Percentiles rank a stretch among this genome's conserved stretches.
These are phyloP conservation scores for Neotoma lepida DNA, from an alignment of 2,113 vertebrate species.

Conservation along the genomic window DNA sequence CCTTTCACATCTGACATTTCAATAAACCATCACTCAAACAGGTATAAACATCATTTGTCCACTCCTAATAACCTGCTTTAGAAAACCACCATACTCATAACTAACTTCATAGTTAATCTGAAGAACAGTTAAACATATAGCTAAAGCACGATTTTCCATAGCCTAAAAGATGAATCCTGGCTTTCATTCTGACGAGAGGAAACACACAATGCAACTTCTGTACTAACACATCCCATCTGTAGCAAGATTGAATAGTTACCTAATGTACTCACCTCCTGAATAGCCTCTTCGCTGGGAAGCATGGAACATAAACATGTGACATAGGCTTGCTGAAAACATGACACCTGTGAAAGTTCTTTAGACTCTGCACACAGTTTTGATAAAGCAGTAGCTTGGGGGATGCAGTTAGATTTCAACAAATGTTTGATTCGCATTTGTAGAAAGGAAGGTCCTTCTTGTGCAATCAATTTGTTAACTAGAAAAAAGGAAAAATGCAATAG, in stretches of 20 bases:
- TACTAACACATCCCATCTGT: constrained; percentile 44
- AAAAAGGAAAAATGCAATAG: constrained; percentile 76
- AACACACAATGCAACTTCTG: constrained; percentile 27
- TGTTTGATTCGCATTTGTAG: constrained; percentile 98
- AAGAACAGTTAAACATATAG: constrained; percentile 36
- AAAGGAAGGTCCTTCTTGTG: constrained; percentile 96
- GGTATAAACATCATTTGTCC: not conserved
- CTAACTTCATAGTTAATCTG: constrained; percentile 35
- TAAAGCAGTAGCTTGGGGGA: constrained; percentile 93
- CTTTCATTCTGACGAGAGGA: constrained; percentile 44
- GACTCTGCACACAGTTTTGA: constrained; percentile 95
- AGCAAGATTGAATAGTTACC: constrained; percentile 8
- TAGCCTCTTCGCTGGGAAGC: constrained; percentile 96
- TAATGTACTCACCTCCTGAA: constrained; percentile 91
- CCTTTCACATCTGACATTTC: constrained; percentile 49
- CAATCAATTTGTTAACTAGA: constrained; percentile 93
- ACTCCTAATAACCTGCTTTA: constrained; percentile 35
- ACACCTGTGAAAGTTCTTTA: constrained; percentile 90
- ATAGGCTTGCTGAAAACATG: constrained; percentile 94
- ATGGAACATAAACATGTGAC: constrained; percentile 94
- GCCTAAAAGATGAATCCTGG: constrained; percentile 7
- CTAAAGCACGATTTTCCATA: constrained; percentile 32
- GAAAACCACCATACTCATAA: constrained; percentile 12
- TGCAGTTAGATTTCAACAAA: constrained; percentile 95
- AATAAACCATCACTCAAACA: constrained; percentile 47